Conservation (phyloP, 2,888 invertebrate genomes). For the Pheosia tremula region DNA sequence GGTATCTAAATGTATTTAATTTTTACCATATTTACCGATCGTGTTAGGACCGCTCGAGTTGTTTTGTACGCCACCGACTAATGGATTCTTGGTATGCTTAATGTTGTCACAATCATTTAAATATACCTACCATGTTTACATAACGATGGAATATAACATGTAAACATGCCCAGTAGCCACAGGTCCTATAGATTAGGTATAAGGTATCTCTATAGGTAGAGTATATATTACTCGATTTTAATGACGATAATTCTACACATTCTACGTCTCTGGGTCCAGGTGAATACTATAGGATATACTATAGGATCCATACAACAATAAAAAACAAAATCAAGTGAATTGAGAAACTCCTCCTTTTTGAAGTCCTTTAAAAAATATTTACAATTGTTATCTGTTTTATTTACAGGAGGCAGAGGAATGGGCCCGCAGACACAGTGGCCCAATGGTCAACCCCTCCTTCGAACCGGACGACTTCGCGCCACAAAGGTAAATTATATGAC, state of each 20-base stretch:
- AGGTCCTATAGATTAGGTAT: too few relatives aligned
- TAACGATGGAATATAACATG: too few relatives aligned
- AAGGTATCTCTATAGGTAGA: too few relatives aligned
- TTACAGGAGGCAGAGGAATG: constrained; percentile 74
- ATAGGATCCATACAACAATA: too few relatives aligned
- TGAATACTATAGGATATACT: too few relatives aligned
- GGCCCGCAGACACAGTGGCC: constrained; percentile 67
- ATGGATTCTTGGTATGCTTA: too few relatives aligned
- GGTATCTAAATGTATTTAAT: neutral
- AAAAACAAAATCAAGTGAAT: neutral
- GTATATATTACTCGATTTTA: too few relatives aligned
- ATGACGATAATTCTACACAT: too few relatives aligned
- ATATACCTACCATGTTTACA: too few relatives aligned
- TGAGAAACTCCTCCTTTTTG: neutral
- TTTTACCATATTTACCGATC: neutral
- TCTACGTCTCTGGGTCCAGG: too few relatives aligned
- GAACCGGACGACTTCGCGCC: constrained; percentile 78
- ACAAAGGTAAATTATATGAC: constrained; percentile 59
- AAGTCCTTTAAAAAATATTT: neutral
- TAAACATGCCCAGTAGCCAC: too few relatives aligned
- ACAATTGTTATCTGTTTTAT: constrained; percentile 11
- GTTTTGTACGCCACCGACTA: neutral
- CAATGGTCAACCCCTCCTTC: constrained; percentile 80
- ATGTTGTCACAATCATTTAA: too few relatives aligned
- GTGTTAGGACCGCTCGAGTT: neutral